Evolutionary conservation across 1,140 invertebrate genomes (phyloP).

Genomic region (Hyposmocoma kahamanoa): DNA sequence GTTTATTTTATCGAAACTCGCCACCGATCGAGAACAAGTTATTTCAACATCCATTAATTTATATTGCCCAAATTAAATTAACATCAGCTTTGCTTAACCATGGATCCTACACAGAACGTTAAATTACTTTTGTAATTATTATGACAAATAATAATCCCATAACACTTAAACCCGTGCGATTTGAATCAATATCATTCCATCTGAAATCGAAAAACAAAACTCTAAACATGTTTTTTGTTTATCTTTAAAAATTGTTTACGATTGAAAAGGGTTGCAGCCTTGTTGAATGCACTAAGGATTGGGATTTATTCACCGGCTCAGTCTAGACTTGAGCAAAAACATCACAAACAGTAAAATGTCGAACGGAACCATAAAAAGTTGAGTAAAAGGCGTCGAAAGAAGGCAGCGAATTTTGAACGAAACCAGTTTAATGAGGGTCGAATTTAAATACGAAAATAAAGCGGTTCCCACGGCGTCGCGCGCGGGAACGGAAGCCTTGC

Average conservation of each 20-base stretch:
- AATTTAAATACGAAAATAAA: conserved; percentile 72
- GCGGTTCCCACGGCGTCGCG: conserved; percentile 67
- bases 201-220: too few relatives aligned
- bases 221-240: too few relatives aligned
- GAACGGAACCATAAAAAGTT: conserved; percentile 72
- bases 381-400: conserved; percentile 72
- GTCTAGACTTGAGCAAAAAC: conserved; percentile 53
- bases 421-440: conserved; percentile 73
- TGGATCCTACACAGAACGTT: too few relatives aligned
- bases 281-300: conserved; percentile 37
- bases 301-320: conserved; percentile 36
- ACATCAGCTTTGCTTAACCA: conserved; percentile 30
- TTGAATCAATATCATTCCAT: too few relatives aligned
- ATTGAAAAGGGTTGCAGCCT: conserved; percentile 42
- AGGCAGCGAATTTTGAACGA: conserved; percentile 70
- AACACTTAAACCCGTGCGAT: too few relatives aligned
- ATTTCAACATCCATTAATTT: conserved; percentile 34
- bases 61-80: conserved; percentile 47
- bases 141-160: too few relatives aligned
- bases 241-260: too few relatives aligned
- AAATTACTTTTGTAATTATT: too few relatives aligned
- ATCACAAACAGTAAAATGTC: conserved; percentile 66
- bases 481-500: conserved; percentile 66
- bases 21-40: conserved; percentile 36
- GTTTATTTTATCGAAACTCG: conserved; percentile 27